These are phyloP conservation scores for Trachymyrmex cornetzi DNA, from an alignment of 1,140 invertebrate species.

Conservation along the genomic window DNA sequence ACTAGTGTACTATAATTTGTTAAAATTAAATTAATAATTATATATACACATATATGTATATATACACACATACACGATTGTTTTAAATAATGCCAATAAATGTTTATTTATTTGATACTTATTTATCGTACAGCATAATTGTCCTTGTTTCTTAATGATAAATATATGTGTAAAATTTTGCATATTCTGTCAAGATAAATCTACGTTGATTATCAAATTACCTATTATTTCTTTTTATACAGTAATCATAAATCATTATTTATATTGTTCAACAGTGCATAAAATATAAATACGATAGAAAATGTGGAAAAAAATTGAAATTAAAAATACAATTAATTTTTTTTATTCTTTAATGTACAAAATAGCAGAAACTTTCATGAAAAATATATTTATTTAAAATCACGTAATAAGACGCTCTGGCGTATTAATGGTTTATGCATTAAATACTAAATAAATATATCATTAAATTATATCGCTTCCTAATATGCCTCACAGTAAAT, in stretches of 20 bases:
- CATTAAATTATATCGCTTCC: neutral
- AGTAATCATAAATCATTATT: neutral
- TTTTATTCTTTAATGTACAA: slow-evolving; percentile 5
- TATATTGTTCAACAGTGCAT: neutral
- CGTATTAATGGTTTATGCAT: neutral
- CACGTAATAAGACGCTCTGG: neutral
- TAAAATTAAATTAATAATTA: slow-evolving; percentile 55
- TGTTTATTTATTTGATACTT: slow-evolving; percentile 71
- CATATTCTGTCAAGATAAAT: neutral
- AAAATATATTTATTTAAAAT: slow-evolving; percentile 59
- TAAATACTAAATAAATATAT: slow-evolving; percentile 21
- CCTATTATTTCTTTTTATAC: neutral
- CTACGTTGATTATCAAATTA: slow-evolving; percentile 25
- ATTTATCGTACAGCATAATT: neutral
- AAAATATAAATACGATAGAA: neutral
- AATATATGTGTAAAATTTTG: slow-evolving; percentile 8
- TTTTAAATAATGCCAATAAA: slow-evolving; percentile 73
- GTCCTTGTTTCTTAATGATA: slow-evolving; percentile 29
- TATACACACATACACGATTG: slow-evolving; percentile 50
- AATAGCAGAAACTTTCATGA: neutral
- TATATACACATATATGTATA: slow-evolving; percentile 6
- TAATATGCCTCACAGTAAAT: neutral
- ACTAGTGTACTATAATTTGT: slow-evolving; percentile 62
- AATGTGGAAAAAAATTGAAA: neutral
- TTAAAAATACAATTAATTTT: neutral